Evolutionary conservation across 2,888 invertebrate species (phyloP), one percentile per base, ranked within the genome.

Genomic region (Sphecodes monilicornis): DNA sequence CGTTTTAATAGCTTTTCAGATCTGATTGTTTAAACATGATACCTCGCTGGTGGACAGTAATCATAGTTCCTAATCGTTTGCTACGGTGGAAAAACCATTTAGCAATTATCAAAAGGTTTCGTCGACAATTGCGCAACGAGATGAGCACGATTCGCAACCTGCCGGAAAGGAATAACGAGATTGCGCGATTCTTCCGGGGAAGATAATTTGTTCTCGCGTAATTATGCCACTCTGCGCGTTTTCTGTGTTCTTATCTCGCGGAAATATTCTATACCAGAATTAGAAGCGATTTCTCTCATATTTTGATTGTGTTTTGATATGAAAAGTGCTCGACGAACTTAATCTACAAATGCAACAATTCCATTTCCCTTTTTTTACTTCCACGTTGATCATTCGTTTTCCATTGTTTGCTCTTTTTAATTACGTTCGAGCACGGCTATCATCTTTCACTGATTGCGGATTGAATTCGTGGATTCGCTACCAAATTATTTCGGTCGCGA

Each of bases 91-190:
- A 46, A 66, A 66, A 66, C 50, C 64, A 46, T 66, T n/a, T 18
- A 13, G 26, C 10, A 66, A 41, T 66, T 66, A 76, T 76, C 50
- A 46, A 36, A 36, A 46, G 66, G 36, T 76, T 66, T 66, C 50
- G 75, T 76, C 66, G 66, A 32, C 75, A 11, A 36, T 76, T 76
- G 46, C 75, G 66, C 46, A 76, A 66, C 75, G 36, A 66, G 66
- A 32, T 18, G 70, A 26, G 36, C 46, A 36, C 22, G 36, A 66
- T 64, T 29, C 39, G 73, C 29, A 39, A 26, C 73, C 54, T 5
- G 60, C 29, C 29, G 64, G n/a, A 60, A 43, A 64, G 57, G 32
- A 50, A 76, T 26, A 50, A 46, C 32, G 43, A n/a, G 43, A 36
- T 76, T 75, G 64, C 60, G 18, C 75, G 75, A 66, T 66, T 36